phyloP scores from a whole-genome alignment of 2,888 invertebrate genomes.

The Athetis lepigone region DNA sequence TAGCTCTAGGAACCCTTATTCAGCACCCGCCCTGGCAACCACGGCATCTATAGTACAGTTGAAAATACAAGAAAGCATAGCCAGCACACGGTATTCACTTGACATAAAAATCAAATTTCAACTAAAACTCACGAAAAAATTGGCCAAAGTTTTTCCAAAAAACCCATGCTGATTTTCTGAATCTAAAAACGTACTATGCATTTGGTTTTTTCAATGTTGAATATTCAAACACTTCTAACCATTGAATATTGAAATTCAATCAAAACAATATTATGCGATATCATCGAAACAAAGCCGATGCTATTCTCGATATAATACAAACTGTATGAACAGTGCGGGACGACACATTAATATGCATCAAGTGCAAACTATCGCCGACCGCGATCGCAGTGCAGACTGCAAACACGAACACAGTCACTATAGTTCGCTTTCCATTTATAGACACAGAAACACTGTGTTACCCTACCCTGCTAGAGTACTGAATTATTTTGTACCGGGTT shows the following conservation, averaged over 20 bases:
- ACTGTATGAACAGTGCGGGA: conserved; percentile 61
- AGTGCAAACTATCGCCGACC: conserved; percentile 76
- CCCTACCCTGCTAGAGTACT: conserved; percentile 32
- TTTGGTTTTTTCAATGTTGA: conserved; percentile 8
- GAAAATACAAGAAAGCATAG: too few species aligned
- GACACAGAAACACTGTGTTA: conserved; percentile 26
- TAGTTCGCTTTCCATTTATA: conserved; percentile 57
- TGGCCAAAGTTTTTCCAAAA: not conserved
- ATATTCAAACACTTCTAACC: conserved; percentile 22
- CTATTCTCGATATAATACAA: conserved; percentile 58
- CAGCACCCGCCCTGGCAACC: too few species aligned
- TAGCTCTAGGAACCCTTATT: too few species aligned
- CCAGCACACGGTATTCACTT: too few species aligned
- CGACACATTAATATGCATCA: conserved; percentile 80
- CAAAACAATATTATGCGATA: conserved; percentile 48
- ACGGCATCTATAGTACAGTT: too few species aligned
- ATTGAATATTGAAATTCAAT: conserved; percentile 52
- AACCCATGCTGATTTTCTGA: not conserved
- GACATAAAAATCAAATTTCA: not conserved
- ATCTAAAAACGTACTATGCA: conserved; percentile 4
- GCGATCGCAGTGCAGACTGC: conserved; percentile 64
- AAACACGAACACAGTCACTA: conserved; percentile 66
- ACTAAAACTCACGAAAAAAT: not conserved
- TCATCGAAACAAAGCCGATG: conserved; percentile 45
- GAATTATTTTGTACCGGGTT: conserved; percentile 61